phyloP scores from a whole-genome alignment of 2,888 invertebrate species.

The Cephonodes hylas region DNA sequence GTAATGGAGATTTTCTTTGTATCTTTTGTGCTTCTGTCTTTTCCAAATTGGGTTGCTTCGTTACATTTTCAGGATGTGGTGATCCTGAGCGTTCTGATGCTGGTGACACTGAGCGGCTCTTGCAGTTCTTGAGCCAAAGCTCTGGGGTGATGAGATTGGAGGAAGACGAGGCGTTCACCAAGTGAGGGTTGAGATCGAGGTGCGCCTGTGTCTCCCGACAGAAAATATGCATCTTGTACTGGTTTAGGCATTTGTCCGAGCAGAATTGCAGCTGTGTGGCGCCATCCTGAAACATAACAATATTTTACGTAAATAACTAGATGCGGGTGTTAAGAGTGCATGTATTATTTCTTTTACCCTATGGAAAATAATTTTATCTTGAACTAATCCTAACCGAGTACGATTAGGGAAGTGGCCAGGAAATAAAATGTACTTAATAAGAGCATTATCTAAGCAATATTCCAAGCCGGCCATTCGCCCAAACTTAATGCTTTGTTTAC shows the following conservation, averaged over 20 bases:
- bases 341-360: too few relatives aligned
- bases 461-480: too few relatives aligned
- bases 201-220: constrained; percentile 96
- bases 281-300: constrained; percentile 85
- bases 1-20: constrained; percentile 77
- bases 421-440: too few relatives aligned
- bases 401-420: too few relatives aligned
- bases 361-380: too few relatives aligned
- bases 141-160: constrained; percentile 92
- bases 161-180: constrained; percentile 76
- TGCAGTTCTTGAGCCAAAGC: constrained; percentile 92
- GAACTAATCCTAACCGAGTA: too few relatives aligned
- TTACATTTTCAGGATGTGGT: constrained; percentile 66
- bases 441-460: too few relatives aligned
- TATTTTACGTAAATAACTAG: background rate
- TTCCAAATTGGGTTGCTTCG: constrained; percentile 41
- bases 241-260: constrained; percentile 95
- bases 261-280: constrained; percentile 95
- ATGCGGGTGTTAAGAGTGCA: too few relatives aligned
- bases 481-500: too few relatives aligned
- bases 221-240: constrained; percentile 98
- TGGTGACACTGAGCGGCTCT: constrained; percentile 83
- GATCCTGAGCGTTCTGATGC: constrained; percentile 79
- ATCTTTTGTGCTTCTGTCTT: constrained; percentile 49
- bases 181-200: constrained; percentile 90